phyloP scores from a whole-genome alignment of 2,113 vertebrate species.

The Dryoscopus gambensis region DNA sequence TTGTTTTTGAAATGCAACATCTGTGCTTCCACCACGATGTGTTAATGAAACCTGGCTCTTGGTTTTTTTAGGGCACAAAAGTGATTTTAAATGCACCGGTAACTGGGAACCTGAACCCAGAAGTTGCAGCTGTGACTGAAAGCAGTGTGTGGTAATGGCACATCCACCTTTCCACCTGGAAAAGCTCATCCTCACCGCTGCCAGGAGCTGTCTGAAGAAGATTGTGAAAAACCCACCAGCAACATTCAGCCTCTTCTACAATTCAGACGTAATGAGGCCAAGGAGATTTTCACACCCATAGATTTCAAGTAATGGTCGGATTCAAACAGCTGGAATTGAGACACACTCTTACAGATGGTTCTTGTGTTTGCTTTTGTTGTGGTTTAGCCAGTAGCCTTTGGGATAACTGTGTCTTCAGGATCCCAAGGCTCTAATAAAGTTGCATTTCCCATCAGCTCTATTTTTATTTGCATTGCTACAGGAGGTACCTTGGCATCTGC shows the following conservation, averaged over 20 bases:
- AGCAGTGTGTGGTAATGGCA: neutral
- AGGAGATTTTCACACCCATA: neutral
- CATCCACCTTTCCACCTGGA: neutral
- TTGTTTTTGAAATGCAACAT: conserved; percentile 34
- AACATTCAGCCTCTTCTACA: neutral
- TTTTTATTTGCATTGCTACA: neutral
- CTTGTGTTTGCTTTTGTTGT: neutral
- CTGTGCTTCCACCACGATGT: conserved; percentile 22
- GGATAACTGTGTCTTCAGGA: neutral
- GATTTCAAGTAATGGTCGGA: neutral
- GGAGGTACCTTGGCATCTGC: neutral
- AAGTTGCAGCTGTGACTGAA: neutral
- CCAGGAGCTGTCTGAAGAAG: neutral
- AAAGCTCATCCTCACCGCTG: neutral
- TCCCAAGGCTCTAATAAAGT: neutral
- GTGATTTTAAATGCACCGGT: neutral
- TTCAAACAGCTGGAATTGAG: neutral
- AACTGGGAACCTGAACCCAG: neutral
- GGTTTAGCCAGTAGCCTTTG: neutral
- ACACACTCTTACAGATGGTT: neutral
- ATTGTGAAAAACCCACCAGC: neutral
- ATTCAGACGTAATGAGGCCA: neutral
- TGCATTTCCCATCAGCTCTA: neutral
- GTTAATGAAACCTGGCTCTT: neutral
- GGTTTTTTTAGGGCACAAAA: neutral